Percentiles rank a stretch among this genome's conserved stretches.
Evolutionary conservation across 2,113 vertebrate species (phyloP).

Genomic region (Esox niger): DNA sequence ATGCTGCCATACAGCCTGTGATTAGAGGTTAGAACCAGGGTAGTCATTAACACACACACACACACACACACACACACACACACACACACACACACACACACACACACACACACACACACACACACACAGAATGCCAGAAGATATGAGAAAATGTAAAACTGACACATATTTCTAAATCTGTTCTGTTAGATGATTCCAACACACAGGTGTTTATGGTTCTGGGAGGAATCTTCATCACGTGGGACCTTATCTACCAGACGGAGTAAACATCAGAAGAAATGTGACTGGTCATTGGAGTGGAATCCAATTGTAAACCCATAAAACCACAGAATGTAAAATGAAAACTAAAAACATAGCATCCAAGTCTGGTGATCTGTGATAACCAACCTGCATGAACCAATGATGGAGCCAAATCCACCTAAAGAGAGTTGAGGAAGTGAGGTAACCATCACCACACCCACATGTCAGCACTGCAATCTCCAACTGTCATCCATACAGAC

Average conservation of each 20-base stretch:
- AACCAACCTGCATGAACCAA: not conserved
- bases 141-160: not conserved
- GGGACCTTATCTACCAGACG: not conserved
- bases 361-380: too few relatives aligned
- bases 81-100: too few relatives aligned
- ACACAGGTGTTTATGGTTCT: not conserved
- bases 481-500: too few relatives aligned
- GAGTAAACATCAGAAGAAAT: not conserved
- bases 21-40: constrained; percentile 24
- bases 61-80: constrained; percentile 28
- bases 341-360: too few relatives aligned
- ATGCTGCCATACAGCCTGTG: constrained; percentile 19
- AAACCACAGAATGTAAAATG: not conserved
- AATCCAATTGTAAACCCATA: not conserved
- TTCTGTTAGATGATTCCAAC: not conserved
- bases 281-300: not conserved
- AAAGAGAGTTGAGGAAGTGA: not conserved
- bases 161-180: not conserved
- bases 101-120: not conserved
- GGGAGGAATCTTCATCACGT: not conserved
- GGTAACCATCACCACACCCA: not conserved
- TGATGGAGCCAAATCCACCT: not conserved
- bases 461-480: too few relatives aligned
- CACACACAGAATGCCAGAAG: not conserved
- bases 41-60: constrained; percentile 36